Base-by-base conservation (phyloP, 1,140 invertebrate species). In the Wasmannia auropunctata region DNA sequence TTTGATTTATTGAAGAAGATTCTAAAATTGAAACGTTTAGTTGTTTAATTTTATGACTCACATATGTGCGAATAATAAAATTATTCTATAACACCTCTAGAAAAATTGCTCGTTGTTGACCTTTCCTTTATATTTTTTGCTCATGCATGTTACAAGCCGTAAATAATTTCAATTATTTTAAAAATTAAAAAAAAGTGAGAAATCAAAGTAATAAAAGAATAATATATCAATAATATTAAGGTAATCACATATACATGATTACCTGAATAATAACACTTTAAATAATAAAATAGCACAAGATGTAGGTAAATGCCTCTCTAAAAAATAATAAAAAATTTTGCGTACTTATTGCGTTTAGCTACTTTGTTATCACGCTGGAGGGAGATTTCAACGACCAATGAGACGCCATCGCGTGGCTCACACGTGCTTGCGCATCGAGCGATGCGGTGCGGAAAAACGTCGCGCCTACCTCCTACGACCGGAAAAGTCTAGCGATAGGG, bases 371-470 rank as follows among this genome's bases (percentile, higher is more conserved):
- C 22, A 63, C 14, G 5, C 10, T 16, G 65, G n/a, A 22, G 11
- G 34, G 25, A 11, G n/a, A 4, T 31, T 43, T 43, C 3, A 40
- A 49, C 40, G 28, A 25, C 87, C 87, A 88, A 88, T 88, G 51
- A 58, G 46, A 54, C n/a, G 43, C 25, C 4, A 77, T 86, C 54
- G 79, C 87, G 85, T 88, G 74, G 49, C 34, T 34, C 62, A 51
- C 28, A 22, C 54, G 60, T 49, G n/a, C 25, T 67, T 72, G 56
- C 63, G 62, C 65, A 70, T 83, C 72, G 72, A 56, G 67, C 80
- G 58, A 62, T 43, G 51, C 63, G 46, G 28, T 37, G 49, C 58
- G 86, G 72, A 69, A 81, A n/a, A 87, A 88, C 77, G 54, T 88
- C 85, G 69, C 65, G 43, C 76, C 87, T 86, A 83, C 31, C 37